These are phyloP conservation scores for Antidorcas marsupialis DNA, from an alignment of 2,113 vertebrate species.

Conservation along the genomic window DNA sequence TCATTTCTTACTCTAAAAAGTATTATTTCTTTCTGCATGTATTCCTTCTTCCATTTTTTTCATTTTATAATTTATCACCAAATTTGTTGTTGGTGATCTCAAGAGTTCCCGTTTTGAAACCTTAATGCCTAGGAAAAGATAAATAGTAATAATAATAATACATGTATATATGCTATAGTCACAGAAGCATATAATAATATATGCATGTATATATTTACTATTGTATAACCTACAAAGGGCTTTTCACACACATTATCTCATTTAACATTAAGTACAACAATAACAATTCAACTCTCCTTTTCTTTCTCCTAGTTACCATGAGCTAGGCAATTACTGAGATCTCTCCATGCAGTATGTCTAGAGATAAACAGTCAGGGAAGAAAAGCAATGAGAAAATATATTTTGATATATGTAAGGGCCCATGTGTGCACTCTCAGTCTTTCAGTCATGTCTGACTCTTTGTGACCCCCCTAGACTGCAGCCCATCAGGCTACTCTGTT, in stretches of 20 bases:
- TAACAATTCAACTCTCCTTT: background rate
- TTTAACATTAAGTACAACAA: background rate
- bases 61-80: background rate
- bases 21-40: background rate
- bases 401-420: background rate
- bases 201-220: background rate
- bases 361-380: background rate
- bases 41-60: background rate
- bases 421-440: background rate
- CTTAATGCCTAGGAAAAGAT: background rate
- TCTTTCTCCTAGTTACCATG: background rate
- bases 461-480: background rate
- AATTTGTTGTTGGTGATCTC: background rate
- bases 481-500: background rate
- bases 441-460: background rate
- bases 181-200: background rate
- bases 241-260: background rate
- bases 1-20: background rate
- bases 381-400: background rate
- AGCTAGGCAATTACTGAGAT: background rate
- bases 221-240: background rate
- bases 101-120: background rate
- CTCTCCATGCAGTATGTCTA: background rate
- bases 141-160: background rate
- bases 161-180: background rate